Base-by-base conservation (phyloP, 2,113 vertebrate species). In the Hydrolagus affinis region DNA sequence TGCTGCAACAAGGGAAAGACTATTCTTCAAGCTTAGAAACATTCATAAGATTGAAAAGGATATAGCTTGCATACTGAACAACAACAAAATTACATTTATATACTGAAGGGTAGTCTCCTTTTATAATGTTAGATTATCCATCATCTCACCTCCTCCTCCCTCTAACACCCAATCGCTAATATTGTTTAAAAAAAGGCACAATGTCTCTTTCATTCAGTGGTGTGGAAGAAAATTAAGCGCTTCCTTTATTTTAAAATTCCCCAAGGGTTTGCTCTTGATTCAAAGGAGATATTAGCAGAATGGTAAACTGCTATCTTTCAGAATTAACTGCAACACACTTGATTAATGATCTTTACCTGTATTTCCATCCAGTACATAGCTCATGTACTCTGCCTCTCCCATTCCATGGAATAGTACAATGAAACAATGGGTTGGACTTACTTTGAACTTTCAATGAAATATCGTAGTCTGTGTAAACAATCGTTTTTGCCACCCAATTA, bases 261-360 rank as follows among this genome's bases (percentile, higher is more conserved):
- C 9, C 23, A 11, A 14, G 56, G 10, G 75, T 57, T 77, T 23
- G 3, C 59, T 17, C 56, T 75, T 44, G 19, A 44, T 75, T 44
- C 10, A 73, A 3, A 73, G 25, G 25, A 76, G 44, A 76, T 21
- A 21, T 11, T 59, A 77, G n/a, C 0, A n/a, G 75, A 23, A 23
- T 60, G 56, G 21, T 57, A 60, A 8, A 12, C 9, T 76, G 70
- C 56, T 44, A 77, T 60, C 21, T 60, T 57, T 56, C 32, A 30
- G 30, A 12, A 12, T 4, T 1, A 21, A 9, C 21, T 75, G 32
- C 73, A 25, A 25, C 30, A 14, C 25, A 0, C 75, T 75, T 25
- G 9, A 60, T 77, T 77, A 72, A 72, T n/a, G n/a, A 59, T 56
- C 71, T 72, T 75, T 76, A 32, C 44, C 73, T 19, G 8, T 73